Evolutionary conservation across 2,888 invertebrate genomes (phyloP).

Genomic region (Drosophila pseudotalamancana): DNA sequence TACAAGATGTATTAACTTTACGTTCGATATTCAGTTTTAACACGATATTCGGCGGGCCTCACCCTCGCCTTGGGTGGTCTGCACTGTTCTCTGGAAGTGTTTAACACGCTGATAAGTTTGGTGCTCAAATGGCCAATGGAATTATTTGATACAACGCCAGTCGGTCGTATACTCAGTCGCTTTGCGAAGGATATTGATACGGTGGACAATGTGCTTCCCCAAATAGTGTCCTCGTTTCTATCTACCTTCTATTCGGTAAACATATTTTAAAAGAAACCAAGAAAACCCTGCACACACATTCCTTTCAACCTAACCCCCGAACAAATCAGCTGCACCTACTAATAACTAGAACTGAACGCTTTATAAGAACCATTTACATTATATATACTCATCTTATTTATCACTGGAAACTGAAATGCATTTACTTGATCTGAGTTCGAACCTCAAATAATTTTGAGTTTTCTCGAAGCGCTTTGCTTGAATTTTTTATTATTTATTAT

Average conservation of each 20-base stretch:
- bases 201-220: conserved; percentile 86
- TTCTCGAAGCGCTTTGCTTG: conserved; percentile 31
- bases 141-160: conserved; percentile 92
- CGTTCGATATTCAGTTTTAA: conserved; percentile 69
- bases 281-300: background rate
- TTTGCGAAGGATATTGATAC: conserved; percentile 87
- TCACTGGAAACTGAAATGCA: conserved; percentile 27
- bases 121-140: conserved; percentile 89
- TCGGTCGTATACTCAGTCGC: conserved; percentile 90
- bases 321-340: conserved; percentile 15
- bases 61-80: conserved; percentile 84
- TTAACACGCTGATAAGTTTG: conserved; percentile 86
- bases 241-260: conserved; percentile 85
- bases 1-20: conserved; percentile 30
- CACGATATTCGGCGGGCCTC: conserved; percentile 83
- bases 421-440: conserved; percentile 67
- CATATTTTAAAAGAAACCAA: conserved; percentile 6
- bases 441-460: conserved; percentile 35
- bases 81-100: conserved; percentile 87
- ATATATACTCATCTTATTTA: background rate
- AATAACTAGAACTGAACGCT: background rate
- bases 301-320: background rate
- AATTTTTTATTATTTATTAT: background rate
- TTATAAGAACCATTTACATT: background rate
- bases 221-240: conserved; percentile 82